Base-by-base conservation (phyloP, 2,797 vertebrate species). In the Diceros bicornis region DNA sequence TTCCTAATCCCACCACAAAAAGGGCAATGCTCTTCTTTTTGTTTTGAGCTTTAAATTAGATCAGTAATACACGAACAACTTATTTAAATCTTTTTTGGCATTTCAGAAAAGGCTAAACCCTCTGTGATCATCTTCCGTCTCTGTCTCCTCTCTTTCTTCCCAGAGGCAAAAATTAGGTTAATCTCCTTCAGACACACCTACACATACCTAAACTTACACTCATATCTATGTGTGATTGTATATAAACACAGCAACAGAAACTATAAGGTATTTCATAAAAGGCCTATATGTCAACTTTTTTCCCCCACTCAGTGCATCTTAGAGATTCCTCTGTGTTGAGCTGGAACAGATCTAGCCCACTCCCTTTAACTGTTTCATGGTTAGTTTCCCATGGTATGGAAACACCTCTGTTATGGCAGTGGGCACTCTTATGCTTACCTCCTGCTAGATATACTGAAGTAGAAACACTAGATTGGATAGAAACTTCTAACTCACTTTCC, bases 101-200 rank as follows among this genome's bases (percentile, higher is more conserved):
- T 69, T 95, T 95, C 32, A 57, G 20, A 71, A 82, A 95, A 87
- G 5, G 12, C 7, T 62, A 92, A 90, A 82, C 68, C 10, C 55
- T 89, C 79, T 68, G 50, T 41, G 44, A 61, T 69, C 21, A 32
- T 68, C 32, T 20, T 59, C 64, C 7, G 55, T 79, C 27, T 13
- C 11, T 14, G 1, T 47, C 1, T 21, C 44, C 2, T 62, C 6
- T n/a, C 20, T 34, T 69, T 50, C 17, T 68, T 59, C 3, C 17
- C 50, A 93, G 44, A 87, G 14, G 16, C 47, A 69, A 94, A 75
- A 72, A 69, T 47, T 21, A 25, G 27, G 29, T 37, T 52, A 66
- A 27, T 74, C 44, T 79, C 37, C 29, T 84, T 34, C 37, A 82
- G 55, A 84, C 10, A 62, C 0, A 55, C 2, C 16, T 77, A 61